Percentiles rank a stretch among this genome's conserved stretches.
phyloP scores from a whole-genome alignment of 2,888 invertebrate species.

The Tanytarsus gracilentus region DNA sequence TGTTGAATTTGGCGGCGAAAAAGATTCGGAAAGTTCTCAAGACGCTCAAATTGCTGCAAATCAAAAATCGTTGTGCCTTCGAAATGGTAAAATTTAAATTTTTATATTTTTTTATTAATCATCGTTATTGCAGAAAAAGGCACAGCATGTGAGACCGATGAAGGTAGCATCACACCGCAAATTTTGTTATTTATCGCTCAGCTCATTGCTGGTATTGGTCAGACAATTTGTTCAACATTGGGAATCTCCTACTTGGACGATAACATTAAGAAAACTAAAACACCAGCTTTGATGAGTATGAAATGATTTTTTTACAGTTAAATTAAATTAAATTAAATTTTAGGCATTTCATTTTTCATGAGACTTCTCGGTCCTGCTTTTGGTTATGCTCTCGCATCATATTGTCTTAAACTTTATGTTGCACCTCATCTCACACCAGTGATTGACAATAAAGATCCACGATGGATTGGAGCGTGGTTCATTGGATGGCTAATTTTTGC shows the following conservation, averaged over 20 bases:
- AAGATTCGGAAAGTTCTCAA: constrained; percentile 36
- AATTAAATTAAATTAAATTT: neutral
- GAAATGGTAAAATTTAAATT: constrained; percentile 43
- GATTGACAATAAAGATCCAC: constrained; percentile 51
- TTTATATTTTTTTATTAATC: neutral
- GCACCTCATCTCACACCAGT: constrained; percentile 50
- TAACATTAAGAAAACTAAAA: constrained; percentile 53
- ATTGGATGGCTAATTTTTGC: constrained; percentile 55
- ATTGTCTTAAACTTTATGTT: constrained; percentile 51
- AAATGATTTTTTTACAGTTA: neutral
- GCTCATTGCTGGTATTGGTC: constrained; percentile 53
- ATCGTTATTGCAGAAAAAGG: constrained; percentile 18
- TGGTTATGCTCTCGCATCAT: constrained; percentile 50
- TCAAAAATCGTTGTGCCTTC: constrained; percentile 51
- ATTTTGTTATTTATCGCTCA: constrained; percentile 51
- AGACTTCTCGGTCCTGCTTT: constrained; percentile 53
- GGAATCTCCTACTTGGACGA: constrained; percentile 52
- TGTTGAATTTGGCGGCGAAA: constrained; percentile 44
- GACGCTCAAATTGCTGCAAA: constrained; percentile 39
- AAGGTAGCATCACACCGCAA: constrained; percentile 47
- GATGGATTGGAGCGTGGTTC: constrained; percentile 61
- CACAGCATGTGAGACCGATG: constrained; percentile 42
- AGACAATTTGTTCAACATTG: constrained; percentile 51
- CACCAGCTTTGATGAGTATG: constrained; percentile 52
- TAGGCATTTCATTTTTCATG: constrained; percentile 48